Evolutionary conservation across 2,888 invertebrate species (phyloP), one percentile per base, ranked within the genome.

Genomic region (Spisula solida): DNA sequence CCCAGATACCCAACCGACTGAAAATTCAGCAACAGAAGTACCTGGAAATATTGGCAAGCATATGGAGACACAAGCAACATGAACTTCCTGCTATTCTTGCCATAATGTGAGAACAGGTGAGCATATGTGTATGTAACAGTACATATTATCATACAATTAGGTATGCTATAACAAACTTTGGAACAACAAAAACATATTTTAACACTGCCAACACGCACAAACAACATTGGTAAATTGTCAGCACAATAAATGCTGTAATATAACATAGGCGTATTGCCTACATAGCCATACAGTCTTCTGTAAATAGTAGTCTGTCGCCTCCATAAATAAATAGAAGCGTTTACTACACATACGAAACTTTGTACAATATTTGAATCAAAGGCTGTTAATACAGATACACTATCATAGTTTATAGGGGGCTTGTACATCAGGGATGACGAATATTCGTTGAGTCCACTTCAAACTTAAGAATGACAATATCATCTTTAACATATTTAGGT

Each of bases 401-500:
- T n/a, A 60, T n/a, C 2, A 60, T 20, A 60, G 25, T 60, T 25
- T 20, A 25, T 60, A 60, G 18, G n/a, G 6, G 6, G 5, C 6
- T 8, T 1, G 20, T 60, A 60, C 60, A 51, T 82, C 60, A 91
- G 83, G 91, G 91, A 86, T 89, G 91, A 41, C 55, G 48, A 41
- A 91, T 79, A 56, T 89, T 89, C 34, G 25, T 0, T 0, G 85
- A 83, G 79, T 95, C 94, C 0, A 95, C 94, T 48, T 90, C 80
- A 34, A 95, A 92, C 84, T 95, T 94, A 66, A 96, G 94, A 79
- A 95, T 95, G n/a, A 96, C 91, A 6, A 94, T 94, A 86, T 95
- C 95, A 51, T 96, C 95, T 55, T 93, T 94, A 29, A 95, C 51
- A 66, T 94, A 95, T 29, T 94, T 94, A 25, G 90, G 85, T 81